A percentile compares a stretch with the other conserved stretches of the same genome.
phyloP scores from a whole-genome alignment of 2,888 invertebrate species.

The Andrena marginata region DNA sequence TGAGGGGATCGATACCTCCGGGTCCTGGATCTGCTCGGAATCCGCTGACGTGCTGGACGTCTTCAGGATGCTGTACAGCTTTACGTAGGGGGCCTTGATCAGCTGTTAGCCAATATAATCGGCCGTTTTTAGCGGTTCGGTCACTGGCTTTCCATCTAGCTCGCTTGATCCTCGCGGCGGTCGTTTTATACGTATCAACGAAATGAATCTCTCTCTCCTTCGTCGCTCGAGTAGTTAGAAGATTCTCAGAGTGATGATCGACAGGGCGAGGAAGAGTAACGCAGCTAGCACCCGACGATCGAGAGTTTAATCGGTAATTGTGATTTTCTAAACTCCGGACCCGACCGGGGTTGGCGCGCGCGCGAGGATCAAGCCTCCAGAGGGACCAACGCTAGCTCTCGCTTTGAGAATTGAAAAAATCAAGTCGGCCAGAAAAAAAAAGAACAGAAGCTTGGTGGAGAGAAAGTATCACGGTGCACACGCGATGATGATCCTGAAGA shows the following conservation, averaged over 20 bases:
- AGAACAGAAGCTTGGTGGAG: slow-evolving; percentile 20
- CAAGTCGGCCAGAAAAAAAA: slow-evolving; percentile 51
- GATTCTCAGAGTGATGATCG: too few species aligned
- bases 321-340: not conserved
- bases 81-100: slow-evolving; percentile 98
- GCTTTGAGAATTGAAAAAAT: slow-evolving; percentile 29
- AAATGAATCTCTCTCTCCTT: too few species aligned
- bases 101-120: slow-evolving; percentile 87
- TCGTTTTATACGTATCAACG: not conserved
- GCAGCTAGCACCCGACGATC: not conserved
- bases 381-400: slow-evolving; percentile 22
- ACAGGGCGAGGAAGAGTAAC: too few species aligned
- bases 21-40: slow-evolving; percentile 86
- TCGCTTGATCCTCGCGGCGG: slow-evolving; percentile 56
- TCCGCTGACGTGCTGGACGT: slow-evolving; percentile 93
- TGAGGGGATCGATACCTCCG: slow-evolving; percentile 80
- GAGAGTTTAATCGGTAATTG: not conserved
- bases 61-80: slow-evolving; percentile 98
- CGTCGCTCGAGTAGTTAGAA: too few species aligned
- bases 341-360: not conserved
- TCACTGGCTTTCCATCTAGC: slow-evolving; percentile 22
- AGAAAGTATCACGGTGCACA: not conserved
- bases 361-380: slow-evolving; percentile 33
- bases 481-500: not conserved
- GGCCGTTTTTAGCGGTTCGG: slow-evolving; percentile 66